These are phyloP conservation scores for Crotalus helleri DNA, from an alignment of 2,113 vertebrate species.

Conservation along the genomic window DNA sequence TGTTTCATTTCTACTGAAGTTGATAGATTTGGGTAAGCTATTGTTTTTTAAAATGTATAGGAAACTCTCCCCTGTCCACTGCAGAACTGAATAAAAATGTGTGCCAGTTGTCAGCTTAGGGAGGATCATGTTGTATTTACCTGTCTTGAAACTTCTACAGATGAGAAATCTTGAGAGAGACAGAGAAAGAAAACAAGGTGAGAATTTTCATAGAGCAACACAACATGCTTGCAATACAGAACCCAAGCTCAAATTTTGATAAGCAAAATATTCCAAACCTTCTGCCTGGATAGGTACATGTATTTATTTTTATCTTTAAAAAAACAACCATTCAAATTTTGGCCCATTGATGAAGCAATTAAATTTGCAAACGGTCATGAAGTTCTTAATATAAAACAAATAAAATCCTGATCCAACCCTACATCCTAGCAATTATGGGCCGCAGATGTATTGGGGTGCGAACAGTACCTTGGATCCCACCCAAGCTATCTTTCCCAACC, in stretches of 20 bases:
- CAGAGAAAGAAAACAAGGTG: background rate
- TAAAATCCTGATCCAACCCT: background rate
- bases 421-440: background rate
- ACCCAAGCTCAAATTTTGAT: background rate
- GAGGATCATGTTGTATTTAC: background rate
- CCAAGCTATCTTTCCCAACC: background rate
- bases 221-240: background rate
- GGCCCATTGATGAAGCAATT: background rate
- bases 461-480: background rate
- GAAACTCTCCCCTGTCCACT: background rate
- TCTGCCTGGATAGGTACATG: background rate
- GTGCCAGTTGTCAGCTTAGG: background rate
- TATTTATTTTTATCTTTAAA: background rate
- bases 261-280: background rate
- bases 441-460: background rate
- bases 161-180: background rate
- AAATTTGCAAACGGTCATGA: background rate
- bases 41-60: background rate
- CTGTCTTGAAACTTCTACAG: background rate
- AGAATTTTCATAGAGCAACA: background rate
- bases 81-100: background rate
- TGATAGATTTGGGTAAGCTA: background rate
- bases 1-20: background rate
- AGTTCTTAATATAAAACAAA: background rate
- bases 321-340: background rate